Conservation (phyloP, 2,797 vertebrate genomes). For the Toxotes lorentzi region DNA sequence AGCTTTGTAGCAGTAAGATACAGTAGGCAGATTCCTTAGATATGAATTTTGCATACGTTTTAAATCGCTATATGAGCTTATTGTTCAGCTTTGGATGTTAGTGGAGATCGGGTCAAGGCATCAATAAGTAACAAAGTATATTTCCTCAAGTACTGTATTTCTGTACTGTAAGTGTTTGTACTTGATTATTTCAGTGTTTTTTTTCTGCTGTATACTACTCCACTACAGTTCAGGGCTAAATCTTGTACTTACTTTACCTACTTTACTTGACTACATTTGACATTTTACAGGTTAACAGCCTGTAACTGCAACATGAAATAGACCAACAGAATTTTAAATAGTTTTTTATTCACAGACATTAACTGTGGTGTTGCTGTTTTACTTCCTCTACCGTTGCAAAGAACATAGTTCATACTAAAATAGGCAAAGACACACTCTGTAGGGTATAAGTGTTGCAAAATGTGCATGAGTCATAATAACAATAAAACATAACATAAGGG, state of each 20-base stretch:
- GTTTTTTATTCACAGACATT: background rate
- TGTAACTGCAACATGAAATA: background rate
- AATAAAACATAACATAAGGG: too few species aligned
- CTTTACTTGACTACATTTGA: background rate
- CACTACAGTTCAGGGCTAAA: background rate
- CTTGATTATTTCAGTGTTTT: background rate
- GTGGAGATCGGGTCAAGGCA: background rate
- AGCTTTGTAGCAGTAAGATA: constrained; percentile 41
- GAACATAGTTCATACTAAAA: background rate
- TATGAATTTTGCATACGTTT: constrained; percentile 9
- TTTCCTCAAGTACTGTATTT: background rate
- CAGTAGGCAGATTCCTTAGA: constrained; percentile 31
- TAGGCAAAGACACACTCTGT: background rate
- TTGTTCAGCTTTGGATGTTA: background rate
- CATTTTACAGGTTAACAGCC: background rate
- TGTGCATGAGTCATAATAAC: background rate
- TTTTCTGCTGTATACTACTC: background rate
- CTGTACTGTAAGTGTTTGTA: background rate
- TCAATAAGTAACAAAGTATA: background rate
- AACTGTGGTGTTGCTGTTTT: background rate
- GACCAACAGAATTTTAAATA: background rate
- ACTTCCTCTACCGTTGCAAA: background rate
- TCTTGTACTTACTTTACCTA: background rate
- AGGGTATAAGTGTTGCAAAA: background rate
- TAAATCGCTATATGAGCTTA: background rate